Conservation (phyloP, 2,113 vertebrate species). For the Zingel zingel region DNA sequence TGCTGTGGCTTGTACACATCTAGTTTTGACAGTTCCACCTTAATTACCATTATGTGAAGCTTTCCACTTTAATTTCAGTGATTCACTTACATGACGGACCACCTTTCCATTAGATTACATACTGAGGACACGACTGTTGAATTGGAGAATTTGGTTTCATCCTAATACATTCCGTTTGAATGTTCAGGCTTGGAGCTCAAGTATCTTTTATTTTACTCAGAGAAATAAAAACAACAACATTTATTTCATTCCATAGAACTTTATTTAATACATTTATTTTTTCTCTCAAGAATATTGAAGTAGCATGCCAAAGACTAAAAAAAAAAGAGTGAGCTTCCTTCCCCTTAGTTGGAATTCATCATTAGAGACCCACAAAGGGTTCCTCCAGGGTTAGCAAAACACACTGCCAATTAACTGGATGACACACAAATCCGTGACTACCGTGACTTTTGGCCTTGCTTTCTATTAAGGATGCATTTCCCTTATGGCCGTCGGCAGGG, state of each 20-base stretch:
- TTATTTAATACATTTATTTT: neutral
- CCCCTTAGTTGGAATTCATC: slow-evolving; percentile 27
- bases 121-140: neutral
- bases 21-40: neutral
- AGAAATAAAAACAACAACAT: neutral
- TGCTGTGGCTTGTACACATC: neutral
- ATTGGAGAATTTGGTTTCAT: neutral
- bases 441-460: slow-evolving; percentile 39
- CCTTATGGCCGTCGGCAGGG: slow-evolving; percentile 1
- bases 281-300: slow-evolving; percentile 8
- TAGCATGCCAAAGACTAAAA: neutral
- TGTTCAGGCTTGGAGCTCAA: neutral
- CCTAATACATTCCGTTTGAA: neutral
- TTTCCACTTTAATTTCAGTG: neutral
- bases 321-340: neutral
- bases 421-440: slow-evolving; percentile 38
- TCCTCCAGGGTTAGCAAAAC: slow-evolving; percentile 27
- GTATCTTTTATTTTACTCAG: neutral
- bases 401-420: slow-evolving; percentile 41
- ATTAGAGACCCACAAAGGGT: slow-evolving; percentile 20
- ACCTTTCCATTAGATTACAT: neutral
- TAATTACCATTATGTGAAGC: neutral
- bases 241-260: neutral
- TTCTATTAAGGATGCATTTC: slow-evolving; percentile 39
- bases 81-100: neutral